A percentile compares a stretch with the other conserved stretches of the same genome.
Conservation (phyloP, 2,888 invertebrate species). For the Metacarcinus magister region DNA sequence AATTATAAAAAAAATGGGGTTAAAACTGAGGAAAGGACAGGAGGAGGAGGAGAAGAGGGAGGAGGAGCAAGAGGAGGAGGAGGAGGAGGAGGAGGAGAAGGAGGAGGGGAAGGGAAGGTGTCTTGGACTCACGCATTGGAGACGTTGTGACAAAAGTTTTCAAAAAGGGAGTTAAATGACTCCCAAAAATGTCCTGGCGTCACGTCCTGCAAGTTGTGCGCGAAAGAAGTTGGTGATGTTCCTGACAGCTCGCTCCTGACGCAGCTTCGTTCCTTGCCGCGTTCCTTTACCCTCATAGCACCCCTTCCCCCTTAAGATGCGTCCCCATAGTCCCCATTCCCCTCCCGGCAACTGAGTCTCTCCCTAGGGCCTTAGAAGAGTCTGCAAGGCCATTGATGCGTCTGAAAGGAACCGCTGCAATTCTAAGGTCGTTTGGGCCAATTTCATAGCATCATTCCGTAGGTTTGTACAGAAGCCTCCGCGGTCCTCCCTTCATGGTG, state of each 20-base stretch:
- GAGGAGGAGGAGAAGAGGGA: not conserved
- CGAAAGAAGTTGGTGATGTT: not conserved
- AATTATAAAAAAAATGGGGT: not conserved
- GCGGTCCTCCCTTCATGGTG: not conserved
- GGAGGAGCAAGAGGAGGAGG: not conserved
- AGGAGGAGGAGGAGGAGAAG: not conserved
- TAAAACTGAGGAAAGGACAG: not conserved
- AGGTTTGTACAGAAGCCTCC: not conserved
- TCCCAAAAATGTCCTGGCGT: not conserved
- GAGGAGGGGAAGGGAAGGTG: not conserved
- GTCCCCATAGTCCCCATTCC: not conserved
- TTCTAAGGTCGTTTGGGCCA: not conserved
- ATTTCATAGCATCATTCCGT: not conserved
- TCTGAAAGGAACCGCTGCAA: not conserved
- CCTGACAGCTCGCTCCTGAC: not conserved
- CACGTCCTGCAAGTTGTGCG: not conserved
- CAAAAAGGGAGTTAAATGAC: constrained; percentile 34
- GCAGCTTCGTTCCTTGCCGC: not conserved
- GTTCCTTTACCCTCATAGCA: not conserved
- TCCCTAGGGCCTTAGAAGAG: not conserved
- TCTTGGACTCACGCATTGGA: not conserved
- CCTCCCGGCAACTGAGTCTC: not conserved
- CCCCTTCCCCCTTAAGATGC: not conserved
- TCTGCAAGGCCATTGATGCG: not conserved
- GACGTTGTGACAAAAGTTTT: constrained; percentile 36